Evolutionary conservation across 2,888 invertebrate species (phyloP).

Genomic region (Campopleginae sp.): DNA sequence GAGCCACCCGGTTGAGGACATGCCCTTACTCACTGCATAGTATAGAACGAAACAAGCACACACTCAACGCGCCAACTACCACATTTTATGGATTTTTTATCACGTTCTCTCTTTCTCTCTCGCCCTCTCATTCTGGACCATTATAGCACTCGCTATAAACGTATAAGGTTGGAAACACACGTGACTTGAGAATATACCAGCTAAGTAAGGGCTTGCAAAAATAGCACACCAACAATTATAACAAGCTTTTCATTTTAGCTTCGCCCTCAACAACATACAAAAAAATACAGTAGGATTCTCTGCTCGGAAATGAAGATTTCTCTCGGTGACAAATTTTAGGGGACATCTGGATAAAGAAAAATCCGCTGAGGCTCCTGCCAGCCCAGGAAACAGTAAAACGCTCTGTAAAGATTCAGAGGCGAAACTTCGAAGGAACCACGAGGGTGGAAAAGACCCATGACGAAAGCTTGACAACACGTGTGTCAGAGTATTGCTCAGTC

Average conservation of each 20-base stretch:
- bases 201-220: conserved; percentile 3
- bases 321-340: neutral
- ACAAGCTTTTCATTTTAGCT: conserved; percentile 17
- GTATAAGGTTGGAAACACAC: neutral
- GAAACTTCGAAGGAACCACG: neutral
- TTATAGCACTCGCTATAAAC: conserved; percentile 55
- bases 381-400: conserved; percentile 2
- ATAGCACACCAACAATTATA: conserved; percentile 19
- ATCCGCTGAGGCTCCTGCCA: neutral
- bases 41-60: conserved; percentile 21
- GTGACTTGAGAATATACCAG: neutral
- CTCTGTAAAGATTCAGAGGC: neutral
- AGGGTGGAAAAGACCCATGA: neutral
- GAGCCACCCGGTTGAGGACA: conserved; percentile 42
- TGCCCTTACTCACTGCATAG: conserved; percentile 43
- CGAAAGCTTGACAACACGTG: conserved; percentile 11
- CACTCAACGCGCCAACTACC: conserved; percentile 22
- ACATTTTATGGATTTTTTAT: conserved; percentile 40
- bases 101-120: conserved; percentile 33
- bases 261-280: neutral
- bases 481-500: conserved; percentile 25
- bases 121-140: conserved; percentile 35
- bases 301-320: neutral
- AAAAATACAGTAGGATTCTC: neutral
- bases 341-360: neutral